Conservation (phyloP, 2,888 invertebrate species). For the Lithophane leautieri region DNA sequence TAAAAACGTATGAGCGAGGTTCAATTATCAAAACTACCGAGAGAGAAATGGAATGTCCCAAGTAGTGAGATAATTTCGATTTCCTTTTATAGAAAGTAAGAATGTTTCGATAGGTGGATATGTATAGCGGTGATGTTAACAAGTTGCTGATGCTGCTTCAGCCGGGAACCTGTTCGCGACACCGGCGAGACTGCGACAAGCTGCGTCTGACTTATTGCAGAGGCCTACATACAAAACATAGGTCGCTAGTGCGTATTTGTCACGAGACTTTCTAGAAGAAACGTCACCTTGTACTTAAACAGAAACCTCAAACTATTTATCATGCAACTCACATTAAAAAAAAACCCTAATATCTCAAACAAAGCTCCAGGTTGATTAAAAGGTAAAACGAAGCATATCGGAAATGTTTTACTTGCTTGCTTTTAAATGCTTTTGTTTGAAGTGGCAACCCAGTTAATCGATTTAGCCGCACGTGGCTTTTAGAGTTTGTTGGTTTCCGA, state of each 20-base stretch:
- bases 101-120: conserved; percentile 83
- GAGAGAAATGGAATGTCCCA: conserved; percentile 88
- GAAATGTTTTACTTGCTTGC: conserved; percentile 50
- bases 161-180: conserved; percentile 75
- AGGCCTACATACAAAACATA: conserved; percentile 63
- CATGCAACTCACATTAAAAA: conserved; percentile 13
- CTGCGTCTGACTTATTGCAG: conserved; percentile 65
- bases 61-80: conserved; percentile 88
- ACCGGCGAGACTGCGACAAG: conserved; percentile 61
- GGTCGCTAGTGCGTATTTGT: conserved; percentile 46
- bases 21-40: conserved; percentile 87
- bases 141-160: conserved; percentile 72
- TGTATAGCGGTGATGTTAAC: conserved; percentile 77
- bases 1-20: conserved; percentile 78
- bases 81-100: conserved; percentile 90
- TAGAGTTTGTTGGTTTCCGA: conserved; percentile 58
- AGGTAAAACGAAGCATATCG: conserved; percentile 56
- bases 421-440: conserved; percentile 57
- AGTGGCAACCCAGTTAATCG: conserved; percentile 62
- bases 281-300: conserved; percentile 12
- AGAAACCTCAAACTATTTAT: conserved; percentile 23
- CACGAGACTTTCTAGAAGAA: conserved; percentile 56
- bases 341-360: background rate
- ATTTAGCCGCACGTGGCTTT: conserved; percentile 63
- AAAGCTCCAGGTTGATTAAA: conserved; percentile 35